These are phyloP conservation scores for Deilephila elpenor DNA, from an alignment of 2,888 invertebrate species.

Conservation along the genomic window DNA sequence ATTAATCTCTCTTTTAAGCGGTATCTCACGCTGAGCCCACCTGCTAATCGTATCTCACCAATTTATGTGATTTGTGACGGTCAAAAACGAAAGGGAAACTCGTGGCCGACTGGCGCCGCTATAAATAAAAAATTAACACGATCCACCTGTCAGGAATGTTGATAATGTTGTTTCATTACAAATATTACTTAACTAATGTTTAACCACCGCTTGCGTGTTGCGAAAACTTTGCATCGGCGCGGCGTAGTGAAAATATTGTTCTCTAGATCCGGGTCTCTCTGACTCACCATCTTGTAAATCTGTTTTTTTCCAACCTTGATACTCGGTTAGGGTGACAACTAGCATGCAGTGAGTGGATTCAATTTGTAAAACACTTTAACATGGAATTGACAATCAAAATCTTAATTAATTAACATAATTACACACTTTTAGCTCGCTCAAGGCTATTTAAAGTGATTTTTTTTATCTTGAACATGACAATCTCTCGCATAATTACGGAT, in stretches of 20 bases:
- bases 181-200: slow-evolving; percentile 46
- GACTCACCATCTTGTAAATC: slow-evolving; percentile 47
- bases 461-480: background rate
- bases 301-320: slow-evolving; percentile 29
- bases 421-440: background rate
- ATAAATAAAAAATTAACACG: slow-evolving; percentile 34
- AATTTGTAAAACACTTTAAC: background rate
- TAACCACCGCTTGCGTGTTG: slow-evolving; percentile 55
- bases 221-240: slow-evolving; percentile 57
- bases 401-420: background rate
- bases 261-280: slow-evolving; percentile 66
- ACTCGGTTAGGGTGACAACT: slow-evolving; percentile 35
- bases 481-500: background rate
- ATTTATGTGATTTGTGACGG: slow-evolving; percentile 10
- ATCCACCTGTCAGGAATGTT: slow-evolving; percentile 34
- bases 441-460: background rate
- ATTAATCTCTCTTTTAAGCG: slow-evolving; percentile 15
- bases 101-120: background rate
- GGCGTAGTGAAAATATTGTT: slow-evolving; percentile 62
- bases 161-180: slow-evolving; percentile 36
- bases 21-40: slow-evolving; percentile 14
- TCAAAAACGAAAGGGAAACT: slow-evolving; percentile 19
- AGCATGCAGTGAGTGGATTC: slow-evolving; percentile 32
- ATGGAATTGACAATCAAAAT: background rate
- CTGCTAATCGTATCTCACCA: background rate